These are phyloP conservation scores for Hydropsyche betteni DNA, from an alignment of 2,888 invertebrate genomes.

Conservation along the genomic window DNA sequence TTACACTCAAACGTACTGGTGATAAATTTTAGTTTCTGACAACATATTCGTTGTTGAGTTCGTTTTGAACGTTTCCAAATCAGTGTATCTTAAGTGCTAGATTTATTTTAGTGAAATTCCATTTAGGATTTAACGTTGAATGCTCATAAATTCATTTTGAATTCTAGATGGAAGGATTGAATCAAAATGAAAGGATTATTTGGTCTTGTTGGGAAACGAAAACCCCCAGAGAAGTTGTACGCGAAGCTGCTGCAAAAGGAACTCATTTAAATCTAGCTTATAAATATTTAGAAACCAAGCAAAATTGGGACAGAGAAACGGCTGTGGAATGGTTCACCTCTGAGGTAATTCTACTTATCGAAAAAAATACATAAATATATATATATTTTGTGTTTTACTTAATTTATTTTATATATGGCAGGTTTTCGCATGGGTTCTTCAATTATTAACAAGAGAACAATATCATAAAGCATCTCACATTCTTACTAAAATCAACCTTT, in stretches of 20 bases:
- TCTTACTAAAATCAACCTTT: conserved; percentile 69
- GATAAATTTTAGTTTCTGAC: background rate
- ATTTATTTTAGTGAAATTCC: too few relatives aligned
- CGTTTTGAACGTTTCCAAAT: background rate
- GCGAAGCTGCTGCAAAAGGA: conserved; percentile 76
- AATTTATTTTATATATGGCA: conserved; percentile 56
- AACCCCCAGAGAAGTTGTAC: conserved; percentile 70
- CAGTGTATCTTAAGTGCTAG: too few relatives aligned
- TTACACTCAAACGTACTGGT: too few relatives aligned
- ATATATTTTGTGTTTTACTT: conserved; percentile 20
- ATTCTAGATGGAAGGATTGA: conserved; percentile 67
- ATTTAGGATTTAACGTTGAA: too few relatives aligned
- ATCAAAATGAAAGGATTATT: conserved; percentile 68
- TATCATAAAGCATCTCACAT: conserved; percentile 73
- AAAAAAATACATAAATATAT: background rate
- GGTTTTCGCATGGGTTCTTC: conserved; percentile 72
- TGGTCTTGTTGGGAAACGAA: conserved; percentile 74
- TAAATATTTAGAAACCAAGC: conserved; percentile 67
- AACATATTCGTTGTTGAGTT: background rate
- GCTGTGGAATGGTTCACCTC: conserved; percentile 67
- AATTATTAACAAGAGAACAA: conserved; percentile 70
- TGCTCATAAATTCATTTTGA: conserved; percentile 26
- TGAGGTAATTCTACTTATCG: conserved; percentile 60
- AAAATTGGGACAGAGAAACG: conserved; percentile 64
- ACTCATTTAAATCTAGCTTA: conserved; percentile 68